Base-by-base conservation (phyloP, 2,888 invertebrate species). In the Eubasilissa splendida region DNA sequence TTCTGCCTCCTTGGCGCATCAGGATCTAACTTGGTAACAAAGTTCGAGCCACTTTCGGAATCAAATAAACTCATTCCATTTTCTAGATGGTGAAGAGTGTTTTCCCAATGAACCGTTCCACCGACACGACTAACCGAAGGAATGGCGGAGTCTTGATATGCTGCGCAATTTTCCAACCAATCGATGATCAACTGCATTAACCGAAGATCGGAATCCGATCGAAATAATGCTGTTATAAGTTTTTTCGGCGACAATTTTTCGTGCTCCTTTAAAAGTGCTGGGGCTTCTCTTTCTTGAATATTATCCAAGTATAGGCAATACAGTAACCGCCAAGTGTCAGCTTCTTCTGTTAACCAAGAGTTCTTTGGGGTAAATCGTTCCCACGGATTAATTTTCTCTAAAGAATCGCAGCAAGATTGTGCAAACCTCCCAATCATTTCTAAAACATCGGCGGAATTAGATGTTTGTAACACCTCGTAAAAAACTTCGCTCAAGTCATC, bases 161-260 rank as follows among this genome's bases (percentile, higher is more conserved):
- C 94, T 22, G 96, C 95, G 87, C 95, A 95, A 59, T 93, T 92
- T 88, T 98, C 98, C 76, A 98, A 87, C 98, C 98, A 98, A 87
- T 98, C 98, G 42, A 98, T 94, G 60, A 98, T 93, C 71, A 97
- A 87, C 87, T 98, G 96, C 85, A 94, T 93, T 86, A 95, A 93
- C 54, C 95, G 88, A 53, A 93, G 85, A 80, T 92, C 92, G 0
- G 91, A 87, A 85, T 93, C 92, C 77, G 88, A 88, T 87, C 88
- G 87, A 84, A 89, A 90, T 81, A 90, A 86, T 73, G 87, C 87
- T 76, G 85, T 85, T 0, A 90, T 89, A 83, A 90, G 86, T 50
- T 86, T 87, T 22, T 86, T 85, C 12, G 88, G 87, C 2, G 88
- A 86, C 77, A 92, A 87, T 52, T 92, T 91, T 80, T 91, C 91